Evolutionary conservation across 35 echinoderm and acorn worm genomes (phyloP), one percentile per base, ranked within the genome.

Genomic region (Ptychodera flava): DNA sequence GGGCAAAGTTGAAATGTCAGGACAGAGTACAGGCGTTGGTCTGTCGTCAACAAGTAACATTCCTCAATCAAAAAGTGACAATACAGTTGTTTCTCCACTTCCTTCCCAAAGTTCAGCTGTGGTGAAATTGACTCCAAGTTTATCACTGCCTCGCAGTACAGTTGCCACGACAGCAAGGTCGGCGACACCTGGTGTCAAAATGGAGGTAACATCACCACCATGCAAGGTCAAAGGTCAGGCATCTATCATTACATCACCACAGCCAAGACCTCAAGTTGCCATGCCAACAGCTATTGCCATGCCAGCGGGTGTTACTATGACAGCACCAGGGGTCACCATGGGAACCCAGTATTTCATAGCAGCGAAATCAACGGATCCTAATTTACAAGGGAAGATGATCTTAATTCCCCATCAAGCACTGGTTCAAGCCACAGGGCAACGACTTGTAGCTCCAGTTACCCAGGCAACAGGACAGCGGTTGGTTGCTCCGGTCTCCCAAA

Each of bases 281-380:
- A 64, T 64, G 45, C 45, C 45, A 64, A 64, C 45, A 64, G 45
- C 45, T 64, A 64, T 64, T 64, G 45, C 45, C 6, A 64, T 64
- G 45, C 45, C 45, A 37, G 82, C 37, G 6, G 82, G 16, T 2
- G 33, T 83, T 36, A 83, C 34, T n/a, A 82, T 34, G 80, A 64
- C 91, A 16, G 86, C 92, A 29, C 88, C 96, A 30, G 90, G 87
- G 78, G 90, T 90, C 0, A 86, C 93, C 15, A 89, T 92, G 22
- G 96, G 96, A 30, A 93, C 96, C 31, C 96, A 99, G 78, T 99
- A 99, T 86, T 99, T 94, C 80, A 91, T 99, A 78, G 94, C 96
- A 0, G 96, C 96, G 1, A 99, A 94, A 36, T 99, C 96, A 52
- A 94, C 96, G 16, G 96, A 99, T 83, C 93, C 93, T 36, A 99